Evolutionary conservation across 2,888 invertebrate genomes (phyloP).

Genomic region (Hedya salicella): DNA sequence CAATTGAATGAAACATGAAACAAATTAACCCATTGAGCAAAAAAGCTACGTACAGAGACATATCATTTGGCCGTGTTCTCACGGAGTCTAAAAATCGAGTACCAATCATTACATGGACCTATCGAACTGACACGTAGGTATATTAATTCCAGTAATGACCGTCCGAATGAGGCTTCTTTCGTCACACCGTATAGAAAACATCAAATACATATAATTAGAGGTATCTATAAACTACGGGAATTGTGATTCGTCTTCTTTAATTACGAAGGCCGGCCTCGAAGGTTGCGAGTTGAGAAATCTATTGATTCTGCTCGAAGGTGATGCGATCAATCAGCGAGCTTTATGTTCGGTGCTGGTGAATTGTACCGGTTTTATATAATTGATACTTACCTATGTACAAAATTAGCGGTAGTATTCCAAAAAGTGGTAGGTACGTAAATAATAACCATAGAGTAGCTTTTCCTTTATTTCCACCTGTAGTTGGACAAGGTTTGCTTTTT

Average conservation of each 20-base stretch:
- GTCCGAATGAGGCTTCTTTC: constrained; percentile 77
- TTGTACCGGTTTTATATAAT: constrained; percentile 35
- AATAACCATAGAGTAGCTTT: neutral
- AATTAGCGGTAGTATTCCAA: neutral
- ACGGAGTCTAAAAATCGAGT: constrained; percentile 78
- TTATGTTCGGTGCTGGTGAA: constrained; percentile 29
- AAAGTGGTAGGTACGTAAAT: neutral
- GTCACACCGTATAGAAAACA: constrained; percentile 83
- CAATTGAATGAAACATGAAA: constrained; percentile 60
- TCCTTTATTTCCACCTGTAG: neutral
- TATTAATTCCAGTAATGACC: constrained; percentile 84
- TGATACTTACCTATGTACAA: constrained; percentile 45
- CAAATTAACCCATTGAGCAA: constrained; percentile 67
- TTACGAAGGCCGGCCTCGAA: constrained; percentile 77
- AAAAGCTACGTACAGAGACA: constrained; percentile 70
- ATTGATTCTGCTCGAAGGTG: constrained; percentile 56
- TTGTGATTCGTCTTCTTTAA: constrained; percentile 81
- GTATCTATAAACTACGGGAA: constrained; percentile 83
- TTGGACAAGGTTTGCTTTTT: neutral
- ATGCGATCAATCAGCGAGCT: constrained; percentile 46
- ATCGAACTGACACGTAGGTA: constrained; percentile 82
- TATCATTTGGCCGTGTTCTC: constrained; percentile 79
- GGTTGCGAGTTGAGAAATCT: constrained; percentile 67
- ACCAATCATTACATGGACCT: constrained; percentile 77
- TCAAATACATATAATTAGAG: constrained; percentile 83